Base-by-base conservation (phyloP, 2,888 invertebrate species). In the Acanthosepion lycidas region DNA sequence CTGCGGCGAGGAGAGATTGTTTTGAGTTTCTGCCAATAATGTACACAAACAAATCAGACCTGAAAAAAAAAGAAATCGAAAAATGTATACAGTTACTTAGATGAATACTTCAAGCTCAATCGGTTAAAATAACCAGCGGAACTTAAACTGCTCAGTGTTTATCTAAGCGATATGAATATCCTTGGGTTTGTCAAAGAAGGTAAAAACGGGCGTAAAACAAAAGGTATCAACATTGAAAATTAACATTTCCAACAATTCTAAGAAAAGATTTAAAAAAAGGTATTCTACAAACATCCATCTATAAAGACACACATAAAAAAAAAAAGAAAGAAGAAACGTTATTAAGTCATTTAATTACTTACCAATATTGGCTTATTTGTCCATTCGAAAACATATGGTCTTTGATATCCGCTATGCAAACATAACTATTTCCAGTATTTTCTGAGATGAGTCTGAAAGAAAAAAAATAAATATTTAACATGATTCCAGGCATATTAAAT, bases 361-460 rank as follows among this genome's bases (percentile, higher is more conserved):
- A 97, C 97, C 96, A 95, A 28, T 96, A 94, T 18, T 95, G 94
- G 8, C 95, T 95, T 0, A 95, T 94, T 20, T 95, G 93, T 15
- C 96, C 96, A 91, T 95, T 96, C 5, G 94, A 98, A 96, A 98
- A 98, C 12, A 98, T 98, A 97, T 98, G 98, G 96, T 98, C 98
- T 91, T 98, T 98, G 95, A 98, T 98, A 96, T 98, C 98, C 96
- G 98, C 98, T 0, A 99, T 98, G 95, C 99, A 98, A 15, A 99
- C 98, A 94, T 98, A 98, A 42, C 95, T 94, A 94, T 95, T 94
- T 91, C 49, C 28, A 91, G 95, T 93, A 94, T 95, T 59, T 94
- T 96, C 95, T 15, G 95, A 94, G 23, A 95, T 95, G 48, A 95
- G 95, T 95, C 42, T 95, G 95, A 91, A 94, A 94, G 64, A 78